phyloP scores from a whole-genome alignment of 2,113 vertebrate species.

The Bufo gargarizans region DNA sequence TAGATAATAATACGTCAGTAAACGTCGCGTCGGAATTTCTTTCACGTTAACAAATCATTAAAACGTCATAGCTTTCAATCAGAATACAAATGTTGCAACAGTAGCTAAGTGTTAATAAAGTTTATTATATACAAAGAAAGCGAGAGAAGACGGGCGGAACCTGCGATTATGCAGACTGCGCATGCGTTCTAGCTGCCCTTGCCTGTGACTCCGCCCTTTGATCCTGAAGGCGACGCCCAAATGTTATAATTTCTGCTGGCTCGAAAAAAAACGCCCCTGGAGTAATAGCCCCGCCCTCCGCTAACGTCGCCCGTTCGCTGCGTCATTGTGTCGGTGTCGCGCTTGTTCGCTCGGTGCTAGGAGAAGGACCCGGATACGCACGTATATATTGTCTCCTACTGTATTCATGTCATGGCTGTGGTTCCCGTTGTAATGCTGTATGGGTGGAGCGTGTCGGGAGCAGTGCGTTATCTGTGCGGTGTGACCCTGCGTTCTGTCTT shows the following conservation, averaged over 20 bases:
- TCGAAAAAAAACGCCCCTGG: not conserved
- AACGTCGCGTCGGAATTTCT: not conserved
- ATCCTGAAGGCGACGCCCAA: not conserved
- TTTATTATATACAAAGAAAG: not conserved
- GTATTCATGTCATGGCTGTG: not conserved
- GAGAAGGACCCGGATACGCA: constrained; percentile 47
- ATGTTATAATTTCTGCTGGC: not conserved
- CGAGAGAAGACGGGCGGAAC: not conserved
- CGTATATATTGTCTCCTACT: constrained; percentile 35
- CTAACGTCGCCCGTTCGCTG: constrained; percentile 37
- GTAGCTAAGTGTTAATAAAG: constrained; percentile 8
- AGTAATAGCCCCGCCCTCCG: not conserved
- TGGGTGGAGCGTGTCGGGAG: not conserved
- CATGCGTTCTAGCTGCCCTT: not conserved
- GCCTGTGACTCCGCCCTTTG: not conserved
- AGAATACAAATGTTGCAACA: not conserved
- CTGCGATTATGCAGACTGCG: not conserved
- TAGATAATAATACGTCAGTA: not conserved
- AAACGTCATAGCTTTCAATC: not conserved
- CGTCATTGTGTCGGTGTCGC: constrained; percentile 57
- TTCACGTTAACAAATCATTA: not conserved
- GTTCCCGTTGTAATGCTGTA: not conserved
- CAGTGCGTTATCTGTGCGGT: not conserved
- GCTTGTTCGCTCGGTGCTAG: constrained; percentile 44
- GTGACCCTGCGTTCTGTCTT: not conserved